Conservation (phyloP, 2,113 vertebrate genomes). For the Corvus moneduloides region DNA sequence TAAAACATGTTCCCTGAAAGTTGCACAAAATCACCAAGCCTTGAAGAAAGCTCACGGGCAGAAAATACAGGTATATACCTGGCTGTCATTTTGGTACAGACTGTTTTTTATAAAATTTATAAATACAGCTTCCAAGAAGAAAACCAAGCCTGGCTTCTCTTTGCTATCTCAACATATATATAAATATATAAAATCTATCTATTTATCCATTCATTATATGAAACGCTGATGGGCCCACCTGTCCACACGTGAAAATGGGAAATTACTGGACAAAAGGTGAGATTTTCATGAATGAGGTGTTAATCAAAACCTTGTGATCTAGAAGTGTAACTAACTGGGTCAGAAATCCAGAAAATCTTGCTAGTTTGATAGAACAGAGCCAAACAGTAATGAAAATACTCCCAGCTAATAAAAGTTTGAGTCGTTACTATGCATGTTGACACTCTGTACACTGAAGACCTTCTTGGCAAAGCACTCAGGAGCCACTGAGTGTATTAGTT, state of each 20-base stretch:
- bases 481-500: slow-evolving; percentile 59
- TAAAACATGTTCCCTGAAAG: background rate
- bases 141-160: background rate
- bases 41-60: background rate
- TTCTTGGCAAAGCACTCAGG: slow-evolving; percentile 67
- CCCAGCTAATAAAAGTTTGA: slow-evolving; percentile 49
- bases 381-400: slow-evolving; percentile 48
- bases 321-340: background rate
- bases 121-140: background rate
- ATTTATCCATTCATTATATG: background rate
- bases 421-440: slow-evolving; percentile 35
- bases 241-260: background rate
- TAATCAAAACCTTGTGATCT: slow-evolving; percentile 32
- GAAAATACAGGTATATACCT: background rate
- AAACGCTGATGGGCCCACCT: background rate
- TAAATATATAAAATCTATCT: background rate
- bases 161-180: background rate
- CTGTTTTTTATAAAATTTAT: background rate
- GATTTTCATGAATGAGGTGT: slow-evolving; percentile 29
- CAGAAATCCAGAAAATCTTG: slow-evolving; percentile 31
- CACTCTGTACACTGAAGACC: slow-evolving; percentile 50
- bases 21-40: background rate
- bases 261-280: background rate
- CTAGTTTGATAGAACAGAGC: background rate
- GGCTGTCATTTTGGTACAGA: background rate